Evolutionary conservation across 2,888 invertebrate species (phyloP).

Genomic region (Callyntrura sp.): DNA sequence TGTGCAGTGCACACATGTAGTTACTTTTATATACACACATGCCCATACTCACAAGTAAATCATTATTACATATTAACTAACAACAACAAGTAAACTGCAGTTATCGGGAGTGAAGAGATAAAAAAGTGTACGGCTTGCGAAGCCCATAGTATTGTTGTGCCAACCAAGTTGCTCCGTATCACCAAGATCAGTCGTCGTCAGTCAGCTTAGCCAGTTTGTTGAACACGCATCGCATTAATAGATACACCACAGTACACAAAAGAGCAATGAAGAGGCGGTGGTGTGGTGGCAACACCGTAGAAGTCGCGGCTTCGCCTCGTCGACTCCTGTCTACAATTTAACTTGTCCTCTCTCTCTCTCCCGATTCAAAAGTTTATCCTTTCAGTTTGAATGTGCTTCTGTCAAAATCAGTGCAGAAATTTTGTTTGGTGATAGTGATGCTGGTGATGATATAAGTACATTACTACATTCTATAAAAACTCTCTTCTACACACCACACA

Average conservation of each 20-base stretch:
- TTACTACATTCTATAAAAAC: conserved; percentile 13
- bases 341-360: conserved; percentile 55
- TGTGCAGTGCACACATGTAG: conserved; percentile 18
- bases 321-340: conserved; percentile 65
- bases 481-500: background rate
- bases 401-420: conserved; percentile 67
- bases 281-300: conserved; percentile 65
- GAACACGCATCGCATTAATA: conserved; percentile 69
- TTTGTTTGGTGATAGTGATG: conserved; percentile 38
- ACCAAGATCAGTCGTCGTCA: conserved; percentile 72
- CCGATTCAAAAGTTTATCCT: conserved; percentile 24
- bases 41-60: conserved; percentile 34
- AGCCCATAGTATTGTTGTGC: conserved; percentile 42
- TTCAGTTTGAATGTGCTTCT: conserved; percentile 62
- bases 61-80: conserved; percentile 57
- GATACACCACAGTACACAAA: conserved; percentile 53
- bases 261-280: conserved; percentile 66
- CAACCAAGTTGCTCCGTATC: conserved; percentile 63
- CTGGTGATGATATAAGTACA: conserved; percentile 14
- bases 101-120: conserved; percentile 62
- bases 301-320: conserved; percentile 76
- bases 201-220: conserved; percentile 73
- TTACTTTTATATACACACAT: background rate
- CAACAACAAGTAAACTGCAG: conserved; percentile 71
- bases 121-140: conserved; percentile 32